These are phyloP conservation scores for Drosophila pegasa DNA, from an alignment of 2,888 invertebrate species.

Conservation along the genomic window DNA sequence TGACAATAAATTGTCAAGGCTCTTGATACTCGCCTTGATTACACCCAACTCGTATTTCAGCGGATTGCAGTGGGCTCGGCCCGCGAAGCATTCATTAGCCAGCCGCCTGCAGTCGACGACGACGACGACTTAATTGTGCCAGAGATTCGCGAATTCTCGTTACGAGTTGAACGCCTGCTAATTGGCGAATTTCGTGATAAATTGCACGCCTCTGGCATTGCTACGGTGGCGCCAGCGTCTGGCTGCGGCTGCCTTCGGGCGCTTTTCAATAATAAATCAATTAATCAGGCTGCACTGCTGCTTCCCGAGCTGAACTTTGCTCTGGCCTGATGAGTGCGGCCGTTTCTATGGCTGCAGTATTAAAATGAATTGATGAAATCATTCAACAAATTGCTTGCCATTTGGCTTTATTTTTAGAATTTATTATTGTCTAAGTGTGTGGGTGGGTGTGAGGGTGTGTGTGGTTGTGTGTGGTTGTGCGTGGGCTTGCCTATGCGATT, in stretches of 20 bases:
- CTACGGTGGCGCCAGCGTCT: neutral
- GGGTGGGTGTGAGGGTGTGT: neutral
- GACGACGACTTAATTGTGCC: constrained; percentile 45
- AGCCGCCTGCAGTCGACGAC: constrained; percentile 12
- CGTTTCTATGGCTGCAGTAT: constrained; percentile 51
- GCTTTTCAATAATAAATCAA: constrained; percentile 55
- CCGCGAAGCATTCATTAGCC: constrained; percentile 14
- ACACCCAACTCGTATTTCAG: constrained; percentile 33
- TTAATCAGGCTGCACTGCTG: constrained; percentile 49
- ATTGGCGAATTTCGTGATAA: constrained; percentile 67
- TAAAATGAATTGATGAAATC: constrained; percentile 42
- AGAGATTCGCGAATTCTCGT: constrained; percentile 31
- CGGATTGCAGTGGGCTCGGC: neutral
- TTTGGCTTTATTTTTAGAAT: constrained; percentile 21
- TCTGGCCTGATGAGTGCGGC: constrained; percentile 35
- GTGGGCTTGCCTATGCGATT: constrained; percentile 16
- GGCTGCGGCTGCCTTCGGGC: neutral
- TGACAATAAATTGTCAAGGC: constrained; percentile 50
- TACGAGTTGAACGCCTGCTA: constrained; percentile 56
- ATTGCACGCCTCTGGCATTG: constrained; percentile 32
- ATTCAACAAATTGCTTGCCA: constrained; percentile 50
- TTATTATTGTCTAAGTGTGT: neutral
- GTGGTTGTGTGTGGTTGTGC: neutral
- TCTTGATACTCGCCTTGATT: constrained; percentile 53
- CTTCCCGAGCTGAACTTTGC: constrained; percentile 46